Conservation (phyloP, 64 coral and sea anemone genomes). For the Montipora efflorescens region DNA sequence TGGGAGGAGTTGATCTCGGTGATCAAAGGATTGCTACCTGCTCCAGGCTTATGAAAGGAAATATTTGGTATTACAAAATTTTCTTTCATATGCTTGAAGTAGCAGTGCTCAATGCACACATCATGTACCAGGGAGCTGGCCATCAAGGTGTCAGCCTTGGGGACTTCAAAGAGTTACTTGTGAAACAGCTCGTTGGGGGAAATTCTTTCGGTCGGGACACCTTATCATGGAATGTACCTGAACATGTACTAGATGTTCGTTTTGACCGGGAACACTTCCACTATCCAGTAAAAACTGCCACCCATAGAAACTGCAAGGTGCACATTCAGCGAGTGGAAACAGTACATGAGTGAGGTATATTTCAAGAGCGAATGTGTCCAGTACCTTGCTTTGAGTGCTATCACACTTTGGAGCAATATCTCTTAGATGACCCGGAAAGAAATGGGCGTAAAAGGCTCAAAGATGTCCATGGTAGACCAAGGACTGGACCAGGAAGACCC, state of each 20-base stretch:
- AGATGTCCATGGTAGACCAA: constrained; percentile 33
- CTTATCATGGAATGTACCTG: neutral
- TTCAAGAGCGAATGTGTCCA: neutral
- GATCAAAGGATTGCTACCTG: constrained; percentile 47
- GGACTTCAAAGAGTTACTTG: too few species aligned
- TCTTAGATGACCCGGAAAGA: neutral
- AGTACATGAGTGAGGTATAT: too few species aligned
- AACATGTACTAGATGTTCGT: too few species aligned
- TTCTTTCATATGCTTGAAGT: constrained; percentile 61
- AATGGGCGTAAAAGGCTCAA: constrained; percentile 10
- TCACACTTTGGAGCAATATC: too few species aligned
- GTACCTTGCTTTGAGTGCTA: constrained; percentile 2
- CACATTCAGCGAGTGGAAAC: constrained; percentile 32
- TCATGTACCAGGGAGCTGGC: constrained; percentile 17
- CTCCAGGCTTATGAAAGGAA: constrained; percentile 39
- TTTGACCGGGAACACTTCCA: neutral
- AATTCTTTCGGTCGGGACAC: constrained; percentile 4
- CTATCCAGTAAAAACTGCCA: constrained; percentile 1
- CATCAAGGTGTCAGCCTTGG: neutral
- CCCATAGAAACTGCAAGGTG: constrained; percentile 32
- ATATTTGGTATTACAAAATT: constrained; percentile 52
- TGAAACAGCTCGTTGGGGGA: too few species aligned
- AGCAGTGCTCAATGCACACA: constrained; percentile 39
- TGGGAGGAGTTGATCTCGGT: constrained; percentile 52
- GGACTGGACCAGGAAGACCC: neutral